phyloP scores from a whole-genome alignment of 2,888 invertebrate species.

The Heterodera filipjevi region DNA sequence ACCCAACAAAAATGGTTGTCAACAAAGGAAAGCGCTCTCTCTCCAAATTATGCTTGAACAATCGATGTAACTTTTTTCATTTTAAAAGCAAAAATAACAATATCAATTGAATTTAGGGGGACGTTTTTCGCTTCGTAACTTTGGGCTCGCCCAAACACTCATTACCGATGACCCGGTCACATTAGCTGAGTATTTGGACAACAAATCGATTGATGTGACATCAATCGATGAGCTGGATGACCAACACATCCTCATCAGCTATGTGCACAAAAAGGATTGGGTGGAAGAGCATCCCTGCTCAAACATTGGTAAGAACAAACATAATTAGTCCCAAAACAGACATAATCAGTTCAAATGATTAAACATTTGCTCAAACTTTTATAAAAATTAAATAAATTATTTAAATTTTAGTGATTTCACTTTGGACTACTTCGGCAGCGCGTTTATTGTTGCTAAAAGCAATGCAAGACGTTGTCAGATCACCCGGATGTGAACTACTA shows the following conservation, averaged over 20 bases:
- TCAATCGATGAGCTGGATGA: not conserved
- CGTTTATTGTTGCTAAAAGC: too few relatives aligned
- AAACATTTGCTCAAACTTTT: too few relatives aligned
- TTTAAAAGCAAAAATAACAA: not conserved
- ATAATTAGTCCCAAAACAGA: too few relatives aligned
- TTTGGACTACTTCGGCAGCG: too few relatives aligned
- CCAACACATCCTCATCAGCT: not conserved
- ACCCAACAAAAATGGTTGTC: not conserved
- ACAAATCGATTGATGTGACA: conserved; percentile 3
- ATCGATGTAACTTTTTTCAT: not conserved
- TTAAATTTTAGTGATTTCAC: too few relatives aligned
- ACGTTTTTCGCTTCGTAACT: conserved; percentile 26
- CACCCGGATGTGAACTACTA: too few relatives aligned
- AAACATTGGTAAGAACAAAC: too few relatives aligned
- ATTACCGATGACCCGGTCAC: not conserved
- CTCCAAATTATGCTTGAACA: conserved; percentile 12
- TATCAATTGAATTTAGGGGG: conserved; percentile 11
- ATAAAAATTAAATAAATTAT: too few relatives aligned
- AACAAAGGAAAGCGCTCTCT: not conserved
- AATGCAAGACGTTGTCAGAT: too few relatives aligned
- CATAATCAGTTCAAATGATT: too few relatives aligned
- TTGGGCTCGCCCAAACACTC: not conserved
- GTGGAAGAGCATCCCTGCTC: too few relatives aligned
- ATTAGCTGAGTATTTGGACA: not conserved
- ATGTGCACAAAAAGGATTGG: too few relatives aligned